Evolutionary conservation across 2,888 invertebrate genomes (phyloP), one percentile per base, ranked within the genome.

Genomic region (Xylota sylvarum): DNA sequence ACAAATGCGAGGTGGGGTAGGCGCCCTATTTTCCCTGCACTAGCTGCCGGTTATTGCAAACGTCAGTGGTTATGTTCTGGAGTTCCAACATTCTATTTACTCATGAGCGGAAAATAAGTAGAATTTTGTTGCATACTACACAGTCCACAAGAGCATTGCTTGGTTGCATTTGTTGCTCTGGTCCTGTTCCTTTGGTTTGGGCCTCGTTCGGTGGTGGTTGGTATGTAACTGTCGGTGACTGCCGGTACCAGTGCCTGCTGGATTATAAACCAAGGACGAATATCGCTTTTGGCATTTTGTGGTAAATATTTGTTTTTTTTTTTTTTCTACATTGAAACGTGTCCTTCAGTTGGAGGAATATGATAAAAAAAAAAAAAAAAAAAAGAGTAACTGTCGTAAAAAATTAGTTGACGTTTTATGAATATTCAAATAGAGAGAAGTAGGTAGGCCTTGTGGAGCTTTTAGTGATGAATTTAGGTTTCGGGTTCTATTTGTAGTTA

Each of bases 51-150:
- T 85, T 72, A 80, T 81, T 72, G 70, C 81, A 76, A 81, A 77
- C 80, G 85, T 85, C 70, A 60, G 85, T 81, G 81, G 85, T 72
- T 77, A 46, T 80, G 72, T 76, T 46, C 43, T 58, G 58, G 46
- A 70, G 55, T 43, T 46, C 37, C 58, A 23, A 70, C 65, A 76
- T 74, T 84, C 79, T 80, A 81, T 85, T 85, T 85, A 85, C 80
- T 85, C 67, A 77, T 72, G 72, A 72, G 80, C 80, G 65, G 76
- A 85, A 85, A 77, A 81, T 81, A 80, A 85, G 85, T 65, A 67
- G 72, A 76, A 70, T 72, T 72, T 76, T 72, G 65, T 48, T 72
- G 65, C 70, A 79, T 64, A 50, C 19, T 43, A 43, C 43, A 43
- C 10, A 55, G 65, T 69, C 37, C 58, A 65, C 58, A 65, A 37